Percentiles rank a stretch among this genome's conserved stretches.
These are phyloP conservation scores for Regulus satrapa DNA, from an alignment of 2,113 vertebrate genomes.

Conservation along the genomic window DNA sequence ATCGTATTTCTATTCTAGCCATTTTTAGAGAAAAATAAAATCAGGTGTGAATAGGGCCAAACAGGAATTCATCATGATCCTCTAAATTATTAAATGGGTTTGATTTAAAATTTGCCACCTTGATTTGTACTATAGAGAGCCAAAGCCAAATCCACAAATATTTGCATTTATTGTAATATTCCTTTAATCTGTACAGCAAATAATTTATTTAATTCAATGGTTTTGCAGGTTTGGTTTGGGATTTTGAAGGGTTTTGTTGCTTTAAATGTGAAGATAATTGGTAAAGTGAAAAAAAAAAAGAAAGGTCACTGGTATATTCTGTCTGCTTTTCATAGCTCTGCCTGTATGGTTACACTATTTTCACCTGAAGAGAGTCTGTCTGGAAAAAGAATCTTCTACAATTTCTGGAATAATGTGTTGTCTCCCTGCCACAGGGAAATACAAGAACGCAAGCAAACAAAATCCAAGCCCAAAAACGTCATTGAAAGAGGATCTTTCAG, in stretches of 20 bases:
- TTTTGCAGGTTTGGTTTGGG: neutral
- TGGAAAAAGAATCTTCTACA: neutral
- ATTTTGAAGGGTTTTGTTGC: rapidly evolving
- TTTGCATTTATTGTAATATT: neutral
- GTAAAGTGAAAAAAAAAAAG: neutral
- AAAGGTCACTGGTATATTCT: neutral
- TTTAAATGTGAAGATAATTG: neutral
- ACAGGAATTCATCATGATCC: neutral
- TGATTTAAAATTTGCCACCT: neutral
- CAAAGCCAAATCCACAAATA: neutral
- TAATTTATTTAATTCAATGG: neutral
- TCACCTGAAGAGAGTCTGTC: neutral
- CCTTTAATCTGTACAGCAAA: neutral
- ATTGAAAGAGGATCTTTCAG: neutral
- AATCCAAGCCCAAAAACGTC: neutral
- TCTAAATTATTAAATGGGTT: neutral
- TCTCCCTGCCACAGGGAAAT: neutral
- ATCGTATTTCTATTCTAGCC: neutral
- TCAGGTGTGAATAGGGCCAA: neutral
- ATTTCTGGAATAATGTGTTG: neutral
- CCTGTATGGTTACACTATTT: neutral
- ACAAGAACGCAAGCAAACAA: neutral
- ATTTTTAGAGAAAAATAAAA: neutral
- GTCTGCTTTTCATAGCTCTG: neutral
- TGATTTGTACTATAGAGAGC: neutral